Percentiles rank a stretch among this genome's conserved stretches.
These are phyloP conservation scores for Galerucella pusilla DNA, from an alignment of 2,888 invertebrate genomes.

Conservation along the genomic window DNA sequence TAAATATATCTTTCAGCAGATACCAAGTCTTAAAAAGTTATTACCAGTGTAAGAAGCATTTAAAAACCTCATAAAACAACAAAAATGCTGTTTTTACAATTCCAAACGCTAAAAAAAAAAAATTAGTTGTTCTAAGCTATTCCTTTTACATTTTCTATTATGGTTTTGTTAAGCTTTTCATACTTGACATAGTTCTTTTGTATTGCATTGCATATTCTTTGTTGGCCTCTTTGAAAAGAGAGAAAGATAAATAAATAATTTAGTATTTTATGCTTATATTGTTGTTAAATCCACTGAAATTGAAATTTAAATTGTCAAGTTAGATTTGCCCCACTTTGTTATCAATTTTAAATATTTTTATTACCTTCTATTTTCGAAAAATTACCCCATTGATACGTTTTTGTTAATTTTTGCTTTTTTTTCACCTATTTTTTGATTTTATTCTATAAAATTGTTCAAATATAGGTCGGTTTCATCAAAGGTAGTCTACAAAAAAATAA, in stretches of 20 bases:
- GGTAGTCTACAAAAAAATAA: neutral
- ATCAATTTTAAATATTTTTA: no score
- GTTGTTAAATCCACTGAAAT: no score
- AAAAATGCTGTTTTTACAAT: constrained; percentile 5
- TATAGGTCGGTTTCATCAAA: neutral
- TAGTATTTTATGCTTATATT: no score
- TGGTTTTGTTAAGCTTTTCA: constrained; percentile 7
- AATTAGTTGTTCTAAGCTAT: constrained; percentile 8
- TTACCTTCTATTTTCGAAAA: no score
- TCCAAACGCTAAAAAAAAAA: constrained; percentile 3
- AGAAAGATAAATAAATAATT: neutral
- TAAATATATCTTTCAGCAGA: neutral
- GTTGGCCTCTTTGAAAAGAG: neutral
- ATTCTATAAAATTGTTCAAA: no score
- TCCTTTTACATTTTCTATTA: constrained; percentile 14
- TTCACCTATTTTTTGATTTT: no score
- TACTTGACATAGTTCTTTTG: constrained; percentile 20
- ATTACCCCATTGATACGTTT: no score
- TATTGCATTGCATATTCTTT: neutral
- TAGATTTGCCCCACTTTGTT: no score
- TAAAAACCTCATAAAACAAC: constrained; percentile 9
- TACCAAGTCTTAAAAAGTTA: neutral
- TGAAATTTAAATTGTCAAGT: no score
- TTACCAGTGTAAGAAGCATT: neutral
- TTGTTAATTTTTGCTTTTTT: no score